A percentile compares a stretch with the other conserved stretches of the same genome.
These are phyloP conservation scores for Lypha dubia DNA, from an alignment of 2,888 invertebrate species.

Conservation along the genomic window DNA sequence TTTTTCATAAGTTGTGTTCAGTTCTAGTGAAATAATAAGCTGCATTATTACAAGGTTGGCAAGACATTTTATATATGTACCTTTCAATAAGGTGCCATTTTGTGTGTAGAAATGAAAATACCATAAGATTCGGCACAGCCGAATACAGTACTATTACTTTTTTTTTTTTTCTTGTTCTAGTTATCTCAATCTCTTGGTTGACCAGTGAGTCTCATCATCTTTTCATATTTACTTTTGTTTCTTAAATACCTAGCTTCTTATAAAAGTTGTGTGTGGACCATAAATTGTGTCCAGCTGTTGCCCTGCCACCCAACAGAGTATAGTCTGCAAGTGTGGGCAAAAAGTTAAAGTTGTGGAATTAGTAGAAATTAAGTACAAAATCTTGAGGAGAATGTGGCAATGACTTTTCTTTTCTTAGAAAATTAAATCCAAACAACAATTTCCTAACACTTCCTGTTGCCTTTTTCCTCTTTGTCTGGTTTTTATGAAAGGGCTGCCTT, in stretches of 20 bases:
- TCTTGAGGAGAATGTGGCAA: neutral
- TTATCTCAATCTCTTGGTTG: neutral
- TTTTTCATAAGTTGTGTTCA: too few relatives aligned
- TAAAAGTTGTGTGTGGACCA: neutral
- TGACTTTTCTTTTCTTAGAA: conserved; percentile 43
- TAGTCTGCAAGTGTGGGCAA: neutral
- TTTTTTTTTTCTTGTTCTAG: neutral
- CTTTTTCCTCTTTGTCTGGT: conserved; percentile 5
- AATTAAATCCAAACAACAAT: conserved; percentile 57
- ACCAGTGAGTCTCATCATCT: conserved; percentile 61
- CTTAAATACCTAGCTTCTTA: neutral
- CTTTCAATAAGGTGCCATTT: too few relatives aligned
- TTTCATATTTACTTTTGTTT: conserved; percentile 41
- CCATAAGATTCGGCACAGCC: too few relatives aligned
- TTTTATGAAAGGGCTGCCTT: conserved; percentile 4
- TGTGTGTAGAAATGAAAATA: too few relatives aligned
- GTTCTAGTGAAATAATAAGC: too few relatives aligned
- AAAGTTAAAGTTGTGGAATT: neutral
- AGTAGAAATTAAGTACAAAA: neutral
- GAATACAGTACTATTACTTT: too few relatives aligned
- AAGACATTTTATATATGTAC: too few relatives aligned
- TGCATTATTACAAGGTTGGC: too few relatives aligned
- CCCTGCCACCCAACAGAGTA: neutral
- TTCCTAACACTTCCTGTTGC: conserved; percentile 64
- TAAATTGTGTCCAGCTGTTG: conserved; percentile 44